Evolutionary conservation across 2,113 vertebrate genomes (phyloP).

Genomic region (Perccottus glenii): DNA sequence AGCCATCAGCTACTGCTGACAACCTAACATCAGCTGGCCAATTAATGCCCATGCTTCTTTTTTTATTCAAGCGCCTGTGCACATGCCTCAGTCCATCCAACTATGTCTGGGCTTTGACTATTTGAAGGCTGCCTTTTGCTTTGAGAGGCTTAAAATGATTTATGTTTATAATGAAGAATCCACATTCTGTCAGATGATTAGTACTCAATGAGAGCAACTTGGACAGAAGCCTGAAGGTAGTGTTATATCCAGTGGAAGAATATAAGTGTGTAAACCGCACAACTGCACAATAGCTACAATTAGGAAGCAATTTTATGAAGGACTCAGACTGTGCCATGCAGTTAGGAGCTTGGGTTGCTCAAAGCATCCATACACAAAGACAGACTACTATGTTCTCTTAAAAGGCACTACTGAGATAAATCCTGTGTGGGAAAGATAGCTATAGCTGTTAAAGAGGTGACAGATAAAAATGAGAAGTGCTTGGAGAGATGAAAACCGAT

Average conservation of each 20-base stretch:
- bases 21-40: conserved; percentile 72
- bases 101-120: conserved; percentile 47
- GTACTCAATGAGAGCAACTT: conserved; percentile 50
- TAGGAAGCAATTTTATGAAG: conserved; percentile 27
- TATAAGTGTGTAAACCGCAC: conserved; percentile 4
- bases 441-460: conserved; percentile 40
- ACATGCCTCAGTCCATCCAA: conserved; percentile 65
- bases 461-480: conserved; percentile 46
- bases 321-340: conserved; percentile 31
- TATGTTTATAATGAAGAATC: conserved; percentile 60
- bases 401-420: conserved; percentile 29
- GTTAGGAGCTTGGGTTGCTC: conserved; percentile 21
- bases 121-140: conserved; percentile 37
- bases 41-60: conserved; percentile 71
- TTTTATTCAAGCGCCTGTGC: conserved; percentile 67
- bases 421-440: conserved; percentile 18
- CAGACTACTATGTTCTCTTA: conserved; percentile 17
- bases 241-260: conserved; percentile 39
- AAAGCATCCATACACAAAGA: conserved; percentile 38
- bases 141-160: conserved; percentile 52
- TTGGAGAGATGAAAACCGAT: conserved; percentile 42
- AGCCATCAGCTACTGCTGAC: conserved; percentile 71
- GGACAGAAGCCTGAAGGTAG: conserved; percentile 62
- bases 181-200: conserved; percentile 62
- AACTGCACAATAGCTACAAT: conserved; percentile 52